Percentiles rank a stretch among this genome's conserved stretches.
Conservation (phyloP, 2,888 invertebrate species). For the Polietes domitor region DNA sequence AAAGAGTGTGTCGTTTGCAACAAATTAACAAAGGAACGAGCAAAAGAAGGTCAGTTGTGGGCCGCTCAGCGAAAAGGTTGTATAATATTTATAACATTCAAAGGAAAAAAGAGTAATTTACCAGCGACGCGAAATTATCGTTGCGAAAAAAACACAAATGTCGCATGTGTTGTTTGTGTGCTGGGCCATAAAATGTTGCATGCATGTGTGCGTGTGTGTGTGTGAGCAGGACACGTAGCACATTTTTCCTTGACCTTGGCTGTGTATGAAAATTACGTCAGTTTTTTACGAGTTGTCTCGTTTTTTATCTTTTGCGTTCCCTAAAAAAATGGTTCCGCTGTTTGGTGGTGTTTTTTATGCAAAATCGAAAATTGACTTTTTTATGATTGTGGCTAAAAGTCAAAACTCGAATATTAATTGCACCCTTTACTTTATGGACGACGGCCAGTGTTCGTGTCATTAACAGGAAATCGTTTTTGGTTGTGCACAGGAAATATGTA, state of each 20-base stretch:
- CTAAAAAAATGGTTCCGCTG: slow-evolving; percentile 7
- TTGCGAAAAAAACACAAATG: slow-evolving; percentile 15
- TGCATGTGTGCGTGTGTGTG: not conserved
- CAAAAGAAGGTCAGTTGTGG: slow-evolving; percentile 34
- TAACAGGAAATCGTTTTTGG: slow-evolving; percentile 5
- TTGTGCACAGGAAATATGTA: not conserved
- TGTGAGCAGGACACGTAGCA: not conserved
- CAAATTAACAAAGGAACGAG: not conserved
- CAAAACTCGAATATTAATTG: slow-evolving; percentile 40
- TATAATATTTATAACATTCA: slow-evolving; percentile 41
- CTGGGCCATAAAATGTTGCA: not conserved
- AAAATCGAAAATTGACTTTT: slow-evolving; percentile 12
- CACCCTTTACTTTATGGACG: slow-evolving; percentile 39
- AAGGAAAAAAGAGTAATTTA: slow-evolving; percentile 47
- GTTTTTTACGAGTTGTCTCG: slow-evolving; percentile 21
- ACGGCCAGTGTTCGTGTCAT: not conserved
- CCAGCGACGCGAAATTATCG: not conserved
- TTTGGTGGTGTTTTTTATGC: slow-evolving; percentile 10
- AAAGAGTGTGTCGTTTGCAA: slow-evolving; percentile 22
- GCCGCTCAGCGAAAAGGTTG: slow-evolving; percentile 44
- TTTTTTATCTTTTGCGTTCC: slow-evolving; percentile 1
- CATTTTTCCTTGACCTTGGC: slow-evolving; percentile 1
- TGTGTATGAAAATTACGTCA: not conserved
- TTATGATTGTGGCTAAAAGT: slow-evolving; percentile 48
- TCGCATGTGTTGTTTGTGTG: not conserved